Percentiles rank a stretch among this genome's conserved stretches.
Evolutionary conservation across 35 echinoderm and acorn worm genomes (phyloP).

Genomic region (Chiridota heheva): DNA sequence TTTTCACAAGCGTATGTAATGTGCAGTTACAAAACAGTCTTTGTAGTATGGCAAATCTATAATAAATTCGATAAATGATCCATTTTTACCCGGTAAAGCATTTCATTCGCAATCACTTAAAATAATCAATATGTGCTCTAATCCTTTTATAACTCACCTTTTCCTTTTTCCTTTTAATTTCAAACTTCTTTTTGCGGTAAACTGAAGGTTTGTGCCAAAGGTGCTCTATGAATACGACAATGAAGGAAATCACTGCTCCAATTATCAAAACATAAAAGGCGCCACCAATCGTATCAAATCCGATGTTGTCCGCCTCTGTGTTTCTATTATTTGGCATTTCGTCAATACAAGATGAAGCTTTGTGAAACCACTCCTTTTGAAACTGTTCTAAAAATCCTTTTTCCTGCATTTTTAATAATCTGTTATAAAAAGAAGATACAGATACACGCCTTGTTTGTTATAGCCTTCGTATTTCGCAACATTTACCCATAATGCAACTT

Average conservation of each 20-base stretch:
- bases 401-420: slow-evolving; percentile 93
- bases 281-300: slow-evolving; percentile 81
- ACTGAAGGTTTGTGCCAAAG: slow-evolving; percentile 84
- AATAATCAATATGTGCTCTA: not conserved
- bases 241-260: slow-evolving; percentile 81
- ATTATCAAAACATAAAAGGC: slow-evolving; percentile 97
- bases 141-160: slow-evolving; percentile 33
- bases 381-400: slow-evolving; percentile 69
- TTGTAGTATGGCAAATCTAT: too few relatives aligned
- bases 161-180: slow-evolving; percentile 62
- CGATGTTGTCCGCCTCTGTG: slow-evolving; percentile 69
- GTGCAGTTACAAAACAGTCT: too few relatives aligned
- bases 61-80: too few relatives aligned
- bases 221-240: slow-evolving; percentile 88
- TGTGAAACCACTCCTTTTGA: slow-evolving; percentile 94
- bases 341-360: slow-evolving; percentile 76
- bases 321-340: slow-evolving; percentile 52
- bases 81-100: not conserved
- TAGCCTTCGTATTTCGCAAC: not conserved
- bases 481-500: too few relatives aligned
- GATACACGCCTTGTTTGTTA: not conserved
- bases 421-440: slow-evolving; percentile 39
- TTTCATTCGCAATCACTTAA: not conserved
- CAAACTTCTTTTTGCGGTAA: slow-evolving; percentile 67
- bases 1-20: too few relatives aligned